phyloP scores from a whole-genome alignment of 92 coral and sea anemone species.

The Anthopleura xanthogrammica region DNA sequence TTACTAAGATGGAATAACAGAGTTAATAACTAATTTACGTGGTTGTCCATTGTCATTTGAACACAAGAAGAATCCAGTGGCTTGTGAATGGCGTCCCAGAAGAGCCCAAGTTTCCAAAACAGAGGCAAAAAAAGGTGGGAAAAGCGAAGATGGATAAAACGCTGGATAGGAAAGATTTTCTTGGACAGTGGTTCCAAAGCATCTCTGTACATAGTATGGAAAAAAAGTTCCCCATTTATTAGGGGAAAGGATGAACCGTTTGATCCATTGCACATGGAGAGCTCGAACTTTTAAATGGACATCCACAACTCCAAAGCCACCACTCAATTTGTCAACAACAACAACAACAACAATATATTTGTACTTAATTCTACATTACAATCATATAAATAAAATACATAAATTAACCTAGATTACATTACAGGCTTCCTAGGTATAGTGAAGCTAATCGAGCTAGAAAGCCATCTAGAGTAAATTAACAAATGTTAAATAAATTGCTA shows the following conservation, averaged over 20 bases:
- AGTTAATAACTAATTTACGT: neutral
- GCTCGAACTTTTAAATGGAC: neutral
- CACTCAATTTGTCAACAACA: neutral
- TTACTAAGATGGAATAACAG: neutral
- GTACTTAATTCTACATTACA: no score
- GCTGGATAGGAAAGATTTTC: neutral
- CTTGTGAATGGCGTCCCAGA: neutral
- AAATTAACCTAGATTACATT: neutral
- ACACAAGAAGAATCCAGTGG: neutral
- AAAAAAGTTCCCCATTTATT: conserved; percentile 11
- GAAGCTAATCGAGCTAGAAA: conserved; percentile 5
- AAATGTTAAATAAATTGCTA: neutral
- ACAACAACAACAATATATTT: no score
- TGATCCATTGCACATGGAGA: conserved; percentile 13
- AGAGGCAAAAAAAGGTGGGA: conserved; percentile 15
- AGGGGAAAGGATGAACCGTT: conserved; percentile 3
- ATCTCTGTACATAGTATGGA: neutral
- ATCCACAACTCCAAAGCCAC: conserved; percentile 8
- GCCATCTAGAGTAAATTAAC: neutral
- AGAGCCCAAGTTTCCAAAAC: neutral
- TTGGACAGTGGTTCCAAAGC: neutral
- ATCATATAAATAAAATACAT: no score
- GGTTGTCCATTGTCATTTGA: neutral
- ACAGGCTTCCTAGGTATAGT: conserved; percentile 1
- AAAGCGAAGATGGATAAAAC: neutral